Evolutionary conservation across 2,113 vertebrate genomes (phyloP).

Genomic region (Himantopus leucocephalus): DNA sequence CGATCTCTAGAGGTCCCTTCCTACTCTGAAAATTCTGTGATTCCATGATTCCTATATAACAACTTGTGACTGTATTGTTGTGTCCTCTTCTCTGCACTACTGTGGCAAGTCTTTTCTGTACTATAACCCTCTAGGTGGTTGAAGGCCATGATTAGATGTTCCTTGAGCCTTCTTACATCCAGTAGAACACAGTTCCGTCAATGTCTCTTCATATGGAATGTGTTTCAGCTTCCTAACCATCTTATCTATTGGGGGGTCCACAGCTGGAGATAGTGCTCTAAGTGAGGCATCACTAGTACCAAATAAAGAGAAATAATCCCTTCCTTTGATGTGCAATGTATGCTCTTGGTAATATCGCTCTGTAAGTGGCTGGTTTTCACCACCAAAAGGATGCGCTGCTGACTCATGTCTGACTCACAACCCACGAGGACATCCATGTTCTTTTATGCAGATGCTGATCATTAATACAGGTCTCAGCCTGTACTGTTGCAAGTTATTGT

Average conservation of each 20-base stretch:
- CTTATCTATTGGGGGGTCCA: neutral
- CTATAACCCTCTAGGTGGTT: neutral
- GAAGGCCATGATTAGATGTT: neutral
- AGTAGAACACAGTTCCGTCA: neutral
- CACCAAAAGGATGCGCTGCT: neutral
- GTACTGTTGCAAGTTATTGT: neutral
- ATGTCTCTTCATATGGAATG: neutral
- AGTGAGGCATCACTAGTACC: neutral
- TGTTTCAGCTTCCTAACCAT: neutral
- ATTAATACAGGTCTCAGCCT: neutral
- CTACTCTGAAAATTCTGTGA: no score
- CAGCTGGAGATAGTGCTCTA: neutral
- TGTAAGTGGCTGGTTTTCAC: neutral
- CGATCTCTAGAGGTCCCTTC: no score
- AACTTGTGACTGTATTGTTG: neutral
- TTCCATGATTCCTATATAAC: neutral
- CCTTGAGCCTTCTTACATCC: neutral
- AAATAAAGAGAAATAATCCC: neutral
- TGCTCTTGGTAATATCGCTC: fast-evolving
- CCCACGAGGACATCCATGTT: fast-evolving
- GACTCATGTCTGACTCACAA: neutral
- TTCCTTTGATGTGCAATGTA: neutral
- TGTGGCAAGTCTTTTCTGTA: neutral
- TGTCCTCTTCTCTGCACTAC: neutral
- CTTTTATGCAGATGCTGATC: neutral